phyloP scores from a whole-genome alignment of 2,797 vertebrate genomes.

The Acipenser oxyrinchus region DNA sequence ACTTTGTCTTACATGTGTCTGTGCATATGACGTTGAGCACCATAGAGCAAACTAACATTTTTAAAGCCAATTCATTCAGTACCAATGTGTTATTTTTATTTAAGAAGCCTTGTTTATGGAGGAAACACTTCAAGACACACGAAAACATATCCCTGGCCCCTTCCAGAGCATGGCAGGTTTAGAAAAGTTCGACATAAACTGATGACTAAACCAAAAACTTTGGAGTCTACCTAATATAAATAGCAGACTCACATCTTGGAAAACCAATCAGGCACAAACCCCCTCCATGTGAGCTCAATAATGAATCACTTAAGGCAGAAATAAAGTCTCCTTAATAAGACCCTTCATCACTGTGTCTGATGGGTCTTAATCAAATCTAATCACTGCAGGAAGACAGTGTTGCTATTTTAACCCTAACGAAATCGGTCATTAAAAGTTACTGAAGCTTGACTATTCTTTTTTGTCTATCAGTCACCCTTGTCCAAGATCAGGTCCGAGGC shows the following conservation, averaged over 20 bases:
- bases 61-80: too few species aligned
- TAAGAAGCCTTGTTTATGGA: too few species aligned
- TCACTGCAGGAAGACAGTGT: constrained; percentile 53
- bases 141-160: too few species aligned
- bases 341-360: constrained; percentile 26
- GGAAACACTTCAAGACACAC: too few species aligned
- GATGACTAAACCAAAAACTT: neutral
- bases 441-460: constrained; percentile 64
- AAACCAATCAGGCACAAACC: constrained; percentile 15
- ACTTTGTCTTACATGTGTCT: too few species aligned
- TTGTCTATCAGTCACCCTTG: constrained; percentile 59
- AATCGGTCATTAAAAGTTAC: constrained; percentile 75
- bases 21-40: too few species aligned
- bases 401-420: constrained; percentile 76
- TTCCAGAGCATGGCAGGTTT: neutral
- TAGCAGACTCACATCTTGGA: neutral
- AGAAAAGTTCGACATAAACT: neutral
- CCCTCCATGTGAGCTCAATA: constrained; percentile 17
- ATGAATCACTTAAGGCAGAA: constrained; percentile 30
- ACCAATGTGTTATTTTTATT: too few species aligned
- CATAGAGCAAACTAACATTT: too few species aligned
- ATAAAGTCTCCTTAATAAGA: constrained; percentile 16
- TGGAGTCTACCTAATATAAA: neutral
- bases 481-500: constrained; percentile 52
- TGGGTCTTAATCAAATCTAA: constrained; percentile 44